Conservation (phyloP, 1,140 invertebrate genomes). For the Drosophila biarmipes region DNA sequence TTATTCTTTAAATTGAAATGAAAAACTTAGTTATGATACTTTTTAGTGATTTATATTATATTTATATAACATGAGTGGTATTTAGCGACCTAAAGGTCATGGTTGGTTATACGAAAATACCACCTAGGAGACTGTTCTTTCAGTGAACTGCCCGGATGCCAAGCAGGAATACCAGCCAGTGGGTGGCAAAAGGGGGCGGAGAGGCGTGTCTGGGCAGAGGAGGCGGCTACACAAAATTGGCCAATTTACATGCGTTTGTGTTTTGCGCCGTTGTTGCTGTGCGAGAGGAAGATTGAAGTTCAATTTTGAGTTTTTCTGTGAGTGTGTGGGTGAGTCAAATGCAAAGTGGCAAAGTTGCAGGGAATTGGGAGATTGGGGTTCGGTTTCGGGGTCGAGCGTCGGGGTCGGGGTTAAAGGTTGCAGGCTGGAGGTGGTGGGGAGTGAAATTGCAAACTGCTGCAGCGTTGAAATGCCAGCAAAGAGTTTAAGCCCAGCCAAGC, state of each 20-base stretch:
- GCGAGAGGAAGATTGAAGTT: conserved; percentile 64
- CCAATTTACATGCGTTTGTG: conserved; percentile 79
- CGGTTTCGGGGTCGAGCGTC: too few relatives aligned
- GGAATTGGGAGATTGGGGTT: conserved; percentile 3
- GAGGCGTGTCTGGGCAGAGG: conserved; percentile 31
- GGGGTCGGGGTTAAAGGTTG: conserved; percentile 7
- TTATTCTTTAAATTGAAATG: too few relatives aligned
- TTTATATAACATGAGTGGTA: too few relatives aligned
- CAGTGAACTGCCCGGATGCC: conserved; percentile 4
- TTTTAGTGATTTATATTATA: too few relatives aligned
- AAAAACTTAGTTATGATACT: too few relatives aligned
- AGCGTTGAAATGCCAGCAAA: conserved; percentile 69
- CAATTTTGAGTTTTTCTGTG: conserved; percentile 51
- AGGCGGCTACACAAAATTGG: conserved; percentile 63
- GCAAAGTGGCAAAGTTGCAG: conserved; percentile 65
- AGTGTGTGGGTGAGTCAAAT: conserved; percentile 43
- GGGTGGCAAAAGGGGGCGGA: background rate
- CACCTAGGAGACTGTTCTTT: background rate
- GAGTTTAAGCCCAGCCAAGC: conserved; percentile 77
- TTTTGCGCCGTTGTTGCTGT: conserved; percentile 43
- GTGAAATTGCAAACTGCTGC: conserved; percentile 53
- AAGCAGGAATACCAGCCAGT: conserved; percentile 14
- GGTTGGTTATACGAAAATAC: too few relatives aligned
- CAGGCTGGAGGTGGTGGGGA: conserved; percentile 10
- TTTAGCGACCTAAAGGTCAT: too few relatives aligned